phyloP scores from a whole-genome alignment of 2,113 vertebrate species.

The Myrmecobius fasciatus region DNA sequence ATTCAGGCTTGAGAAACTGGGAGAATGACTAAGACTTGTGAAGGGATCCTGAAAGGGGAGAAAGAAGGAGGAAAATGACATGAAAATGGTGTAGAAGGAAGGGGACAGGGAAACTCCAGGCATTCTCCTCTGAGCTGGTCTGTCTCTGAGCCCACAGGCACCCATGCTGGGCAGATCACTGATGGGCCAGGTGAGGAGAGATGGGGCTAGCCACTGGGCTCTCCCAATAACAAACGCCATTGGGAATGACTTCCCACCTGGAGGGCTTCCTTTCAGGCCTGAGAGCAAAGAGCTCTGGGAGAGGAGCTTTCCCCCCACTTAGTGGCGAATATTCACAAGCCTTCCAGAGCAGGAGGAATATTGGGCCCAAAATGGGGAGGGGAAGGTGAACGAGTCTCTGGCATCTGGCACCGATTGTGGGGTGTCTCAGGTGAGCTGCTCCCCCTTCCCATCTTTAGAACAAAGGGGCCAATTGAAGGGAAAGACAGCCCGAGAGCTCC shows the following conservation, averaged over 20 bases:
- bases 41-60: not conserved
- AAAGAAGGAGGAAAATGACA: not conserved
- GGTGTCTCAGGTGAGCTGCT: conserved; percentile 8
- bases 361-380: not conserved
- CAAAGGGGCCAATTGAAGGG: not conserved
- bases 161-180: not conserved
- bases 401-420: not conserved
- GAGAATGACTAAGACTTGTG: not conserved
- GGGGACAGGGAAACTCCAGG: not conserved
- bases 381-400: not conserved
- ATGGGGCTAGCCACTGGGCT: not conserved
- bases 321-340: not conserved
- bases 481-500: conserved; percentile 9
- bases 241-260: too few relatives aligned
- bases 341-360: not conserved
- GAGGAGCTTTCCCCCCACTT: not conserved
- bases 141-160: not conserved
- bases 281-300: not conserved
- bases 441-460: not conserved
- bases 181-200: not conserved
- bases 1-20: not conserved
- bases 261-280: conserved; percentile 14
- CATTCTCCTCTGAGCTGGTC: not conserved
- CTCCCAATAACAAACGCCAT: not conserved
- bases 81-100: conserved; percentile 1